Evolutionary conservation across 2,113 vertebrate species (phyloP).

Genomic region (Nannobrachium achirus): DNA sequence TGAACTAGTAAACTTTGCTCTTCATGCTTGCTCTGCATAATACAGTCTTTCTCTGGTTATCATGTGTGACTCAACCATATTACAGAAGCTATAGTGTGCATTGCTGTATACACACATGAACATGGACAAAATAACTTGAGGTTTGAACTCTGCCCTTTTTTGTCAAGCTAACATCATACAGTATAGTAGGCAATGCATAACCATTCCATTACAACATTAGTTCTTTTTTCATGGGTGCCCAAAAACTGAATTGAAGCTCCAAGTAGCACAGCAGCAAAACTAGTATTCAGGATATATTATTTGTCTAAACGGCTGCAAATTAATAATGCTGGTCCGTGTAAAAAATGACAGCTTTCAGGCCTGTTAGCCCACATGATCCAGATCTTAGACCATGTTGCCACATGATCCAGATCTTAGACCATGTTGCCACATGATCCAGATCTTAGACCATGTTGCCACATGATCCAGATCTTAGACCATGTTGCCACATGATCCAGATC

Average conservation of each 20-base stretch:
- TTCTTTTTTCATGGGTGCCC: no score
- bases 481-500: constrained; percentile 9
- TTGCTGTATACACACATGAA: background rate
- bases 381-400: background rate
- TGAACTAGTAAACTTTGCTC: background rate
- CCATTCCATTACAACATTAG: no score
- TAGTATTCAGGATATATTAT: no score
- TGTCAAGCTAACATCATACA: no score
- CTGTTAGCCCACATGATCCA: background rate
- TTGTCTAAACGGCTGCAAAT: no score
- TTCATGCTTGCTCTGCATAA: background rate
- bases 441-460: background rate
- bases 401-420: background rate
- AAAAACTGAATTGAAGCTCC: no score
- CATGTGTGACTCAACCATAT: background rate
- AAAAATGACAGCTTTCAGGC: no score
- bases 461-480: background rate
- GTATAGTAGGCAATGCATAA: no score
- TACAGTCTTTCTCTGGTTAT: background rate
- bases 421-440: background rate
- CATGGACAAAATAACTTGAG: no score
- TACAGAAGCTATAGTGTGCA: background rate
- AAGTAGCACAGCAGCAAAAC: no score
- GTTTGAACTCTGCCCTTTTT: no score
- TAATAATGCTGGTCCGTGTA: no score